These are phyloP conservation scores for Crotalus helleri DNA, from an alignment of 2,113 vertebrate genomes.

Conservation along the genomic window DNA sequence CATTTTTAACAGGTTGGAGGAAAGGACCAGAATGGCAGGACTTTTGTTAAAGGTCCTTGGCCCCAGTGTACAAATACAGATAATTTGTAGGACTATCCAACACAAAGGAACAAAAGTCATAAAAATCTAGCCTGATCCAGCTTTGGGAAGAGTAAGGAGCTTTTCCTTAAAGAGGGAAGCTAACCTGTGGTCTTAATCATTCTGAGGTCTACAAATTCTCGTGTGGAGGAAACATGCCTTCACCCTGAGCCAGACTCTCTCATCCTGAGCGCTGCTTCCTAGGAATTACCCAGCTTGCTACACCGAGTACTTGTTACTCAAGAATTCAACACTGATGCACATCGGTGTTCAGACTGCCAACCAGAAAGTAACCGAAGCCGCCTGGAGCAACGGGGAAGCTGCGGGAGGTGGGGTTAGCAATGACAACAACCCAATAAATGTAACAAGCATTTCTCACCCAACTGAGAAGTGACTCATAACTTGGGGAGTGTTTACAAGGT, in stretches of 20 bases:
- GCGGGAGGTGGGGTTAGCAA: neutral
- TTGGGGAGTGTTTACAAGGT: neutral
- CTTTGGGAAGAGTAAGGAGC: neutral
- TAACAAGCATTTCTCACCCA: neutral
- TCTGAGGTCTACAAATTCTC: too few species aligned
- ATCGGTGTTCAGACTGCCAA: neutral
- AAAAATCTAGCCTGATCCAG: neutral
- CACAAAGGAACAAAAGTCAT: neutral
- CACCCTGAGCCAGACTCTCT: neutral
- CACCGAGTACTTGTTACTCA: neutral
- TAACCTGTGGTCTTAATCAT: neutral
- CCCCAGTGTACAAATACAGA: neutral
- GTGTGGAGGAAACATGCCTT: neutral
- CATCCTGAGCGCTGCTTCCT: neutral
- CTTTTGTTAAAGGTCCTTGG: neutral
- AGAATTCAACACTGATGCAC: neutral
- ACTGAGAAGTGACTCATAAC: neutral
- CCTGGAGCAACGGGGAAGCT: neutral
- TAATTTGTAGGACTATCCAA: neutral
- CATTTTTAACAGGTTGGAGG: neutral
- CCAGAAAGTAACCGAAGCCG: neutral
- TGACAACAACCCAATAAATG: neutral
- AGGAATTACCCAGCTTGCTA: slow-evolving; percentile 15
- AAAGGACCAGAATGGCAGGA: neutral
- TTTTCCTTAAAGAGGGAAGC: neutral